Evolutionary conservation across 2,797 vertebrate species (phyloP).

Genomic region (Lacerta bilineata): DNA sequence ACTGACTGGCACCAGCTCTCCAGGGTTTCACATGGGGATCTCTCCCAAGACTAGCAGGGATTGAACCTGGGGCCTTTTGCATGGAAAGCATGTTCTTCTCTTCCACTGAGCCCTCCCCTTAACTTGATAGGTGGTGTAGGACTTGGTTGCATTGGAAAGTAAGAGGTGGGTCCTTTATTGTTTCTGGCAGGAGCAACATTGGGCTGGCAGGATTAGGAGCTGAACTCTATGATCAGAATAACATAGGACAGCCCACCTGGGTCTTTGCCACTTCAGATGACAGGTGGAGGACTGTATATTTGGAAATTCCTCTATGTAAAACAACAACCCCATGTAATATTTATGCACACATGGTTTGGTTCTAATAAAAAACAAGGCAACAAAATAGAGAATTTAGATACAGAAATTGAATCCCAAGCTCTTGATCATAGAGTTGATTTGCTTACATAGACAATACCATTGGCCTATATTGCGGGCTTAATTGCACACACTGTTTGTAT

Average conservation of each 20-base stretch:
- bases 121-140: too few relatives aligned
- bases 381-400: background rate
- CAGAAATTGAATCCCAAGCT: background rate
- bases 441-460: background rate
- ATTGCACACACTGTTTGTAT: conserved; percentile 21
- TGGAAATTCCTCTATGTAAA: background rate
- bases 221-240: background rate
- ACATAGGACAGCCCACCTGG: background rate
- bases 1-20: too few relatives aligned
- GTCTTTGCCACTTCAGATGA: background rate
- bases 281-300: background rate
- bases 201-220: background rate
- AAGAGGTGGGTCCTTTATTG: background rate
- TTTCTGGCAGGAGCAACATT: background rate
- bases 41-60: too few relatives aligned
- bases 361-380: background rate
- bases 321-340: background rate
- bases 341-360: background rate
- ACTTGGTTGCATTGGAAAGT: background rate
- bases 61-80: too few relatives aligned
- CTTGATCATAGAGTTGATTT: background rate
- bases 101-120: too few relatives aligned
- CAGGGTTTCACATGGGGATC: too few relatives aligned
- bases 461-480: conserved; percentile 36
- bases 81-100: too few relatives aligned